A percentile compares a stretch with the other conserved stretches of the same genome.
Conservation (phyloP, 2,797 vertebrate species). For the Zalophus californianus region DNA sequence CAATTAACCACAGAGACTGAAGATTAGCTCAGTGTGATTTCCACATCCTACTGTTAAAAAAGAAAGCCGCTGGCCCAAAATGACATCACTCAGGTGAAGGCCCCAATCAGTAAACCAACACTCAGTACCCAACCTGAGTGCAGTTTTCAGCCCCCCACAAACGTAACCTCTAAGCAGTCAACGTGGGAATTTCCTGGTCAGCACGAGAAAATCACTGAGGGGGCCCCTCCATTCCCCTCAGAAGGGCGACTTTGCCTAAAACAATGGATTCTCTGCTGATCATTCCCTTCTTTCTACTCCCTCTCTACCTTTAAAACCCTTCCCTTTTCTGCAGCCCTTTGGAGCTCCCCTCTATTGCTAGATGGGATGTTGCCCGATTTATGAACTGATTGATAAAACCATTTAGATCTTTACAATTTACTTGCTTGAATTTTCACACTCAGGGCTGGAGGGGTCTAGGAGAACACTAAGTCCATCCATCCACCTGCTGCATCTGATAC, state of each 20-base stretch:
- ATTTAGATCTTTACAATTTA: background rate
- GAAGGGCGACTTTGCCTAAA: background rate
- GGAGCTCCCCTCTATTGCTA: background rate
- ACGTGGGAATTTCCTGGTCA: background rate
- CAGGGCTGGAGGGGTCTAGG: background rate
- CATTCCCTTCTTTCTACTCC: background rate
- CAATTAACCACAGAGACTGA: background rate
- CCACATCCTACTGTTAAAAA: background rate
- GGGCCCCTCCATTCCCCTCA: background rate
- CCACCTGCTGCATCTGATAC: background rate
- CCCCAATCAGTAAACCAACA: too few species aligned
- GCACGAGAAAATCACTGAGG: too few species aligned
- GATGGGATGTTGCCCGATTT: background rate
- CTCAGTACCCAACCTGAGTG: too few species aligned
- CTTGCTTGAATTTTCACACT: background rate
- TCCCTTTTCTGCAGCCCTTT: background rate
- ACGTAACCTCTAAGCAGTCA: background rate
- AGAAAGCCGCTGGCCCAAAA: too few species aligned
- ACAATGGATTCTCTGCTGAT: background rate
- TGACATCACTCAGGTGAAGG: too few species aligned
- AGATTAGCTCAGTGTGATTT: background rate
- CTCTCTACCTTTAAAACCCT: background rate
- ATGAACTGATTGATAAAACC: background rate
- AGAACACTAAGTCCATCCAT: background rate
- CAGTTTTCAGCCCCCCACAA: background rate